Evolutionary conservation across 1,140 invertebrate genomes (phyloP), one percentile per base, ranked within the genome.

Genomic region (Drosophila arizonae): DNA sequence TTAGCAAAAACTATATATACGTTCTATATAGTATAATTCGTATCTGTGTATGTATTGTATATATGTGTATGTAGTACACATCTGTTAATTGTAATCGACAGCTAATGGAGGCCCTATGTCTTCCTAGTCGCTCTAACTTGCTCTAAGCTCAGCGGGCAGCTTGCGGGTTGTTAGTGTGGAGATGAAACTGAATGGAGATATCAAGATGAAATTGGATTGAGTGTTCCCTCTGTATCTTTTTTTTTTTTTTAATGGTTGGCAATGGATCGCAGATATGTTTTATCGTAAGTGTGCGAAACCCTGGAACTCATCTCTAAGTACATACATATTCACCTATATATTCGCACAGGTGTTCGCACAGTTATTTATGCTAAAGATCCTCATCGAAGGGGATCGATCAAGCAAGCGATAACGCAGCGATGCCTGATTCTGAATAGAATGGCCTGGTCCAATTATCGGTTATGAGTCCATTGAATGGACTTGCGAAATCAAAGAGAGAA

Each of bases 1-100:
- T 77, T 76, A 81, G 78, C 78, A 77, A 75, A 73, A 72, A 63
- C 48, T 71, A 72, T 65, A 72, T 57, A 17, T 39, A 30, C 1
- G 10, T 39, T 39, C 36, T 39, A 39, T 39, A 39, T 39, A 11
- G 4, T 11, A 39, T 39, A 39, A 39, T 39, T 36, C 33, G 8
- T 36, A 15, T 66, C 36, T 43, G 55, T 70, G 52, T 61, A 45
- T 30, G 28, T 30, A 3, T 33, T 55, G 13, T 76, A 55, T 24
- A 3, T 24, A 24, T 1, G 21, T 24, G 21, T 24, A 24, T 56
- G 46, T 5, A 51, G 24, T 51, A n/a, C 13, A 52, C 52, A 48
- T 65, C 45, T 61, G 43, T 36, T 52, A 64, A 17, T 43, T 36
- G 17, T 66, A 72, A 52, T 56, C 64, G 55, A 74, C 60, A 74